Conservation (phyloP, 2,113 vertebrate genomes). For the Pachycephala philippinensis region DNA sequence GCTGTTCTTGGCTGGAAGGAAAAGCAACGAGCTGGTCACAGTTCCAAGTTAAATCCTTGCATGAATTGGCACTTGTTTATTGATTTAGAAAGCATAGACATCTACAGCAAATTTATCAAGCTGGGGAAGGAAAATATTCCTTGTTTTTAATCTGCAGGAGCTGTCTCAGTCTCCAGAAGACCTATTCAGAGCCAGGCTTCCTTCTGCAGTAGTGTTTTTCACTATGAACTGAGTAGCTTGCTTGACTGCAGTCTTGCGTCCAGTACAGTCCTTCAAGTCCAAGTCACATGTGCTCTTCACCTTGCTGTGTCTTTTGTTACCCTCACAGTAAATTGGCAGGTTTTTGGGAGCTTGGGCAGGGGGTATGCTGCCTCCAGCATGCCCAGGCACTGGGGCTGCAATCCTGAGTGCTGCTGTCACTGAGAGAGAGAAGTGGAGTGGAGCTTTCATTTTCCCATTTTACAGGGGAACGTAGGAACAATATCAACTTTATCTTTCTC, state of each 20-base stretch:
- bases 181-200: neutral
- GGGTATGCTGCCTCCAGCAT: neutral
- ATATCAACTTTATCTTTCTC: neutral
- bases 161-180: neutral
- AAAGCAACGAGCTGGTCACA: neutral
- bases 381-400: neutral
- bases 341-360: neutral
- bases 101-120: neutral
- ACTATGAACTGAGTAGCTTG: fast-evolving
- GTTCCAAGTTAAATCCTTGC: neutral
- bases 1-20: constrained; percentile 3
- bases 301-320: neutral
- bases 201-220: neutral
- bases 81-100: neutral
- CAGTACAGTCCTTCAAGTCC: neutral
- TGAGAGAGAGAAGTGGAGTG: fast-evolving
- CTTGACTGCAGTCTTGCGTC: neutral
- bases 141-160: neutral
- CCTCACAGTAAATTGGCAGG: fast-evolving
- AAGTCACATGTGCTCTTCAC: neutral
- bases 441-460: neutral
- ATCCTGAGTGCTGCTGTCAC: neutral
- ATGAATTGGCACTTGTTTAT: neutral
- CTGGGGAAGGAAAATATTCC: neutral
- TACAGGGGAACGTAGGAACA: neutral